Evolutionary conservation across 2,888 invertebrate genomes (phyloP).

Genomic region (Leptogaster cylindrica): DNA sequence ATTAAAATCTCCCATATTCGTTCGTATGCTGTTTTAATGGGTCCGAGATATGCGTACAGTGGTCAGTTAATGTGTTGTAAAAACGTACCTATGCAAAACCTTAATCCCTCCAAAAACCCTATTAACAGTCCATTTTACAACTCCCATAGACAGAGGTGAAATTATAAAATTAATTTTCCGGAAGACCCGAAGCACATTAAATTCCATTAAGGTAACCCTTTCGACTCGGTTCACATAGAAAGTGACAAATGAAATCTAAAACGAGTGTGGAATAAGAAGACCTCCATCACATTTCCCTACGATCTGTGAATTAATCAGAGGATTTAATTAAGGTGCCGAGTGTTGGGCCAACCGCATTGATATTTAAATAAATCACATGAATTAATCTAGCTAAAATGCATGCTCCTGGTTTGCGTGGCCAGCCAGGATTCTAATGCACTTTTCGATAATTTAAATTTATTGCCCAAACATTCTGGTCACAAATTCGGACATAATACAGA

Average conservation of each 20-base stretch:
- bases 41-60: conserved; percentile 17
- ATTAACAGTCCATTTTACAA: conserved; percentile 38
- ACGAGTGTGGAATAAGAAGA: conserved; percentile 13
- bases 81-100: conserved; percentile 30
- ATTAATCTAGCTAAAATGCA: no score
- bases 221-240: conserved; percentile 3
- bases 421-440: not conserved
- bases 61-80: conserved; percentile 43
- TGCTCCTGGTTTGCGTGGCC: not conserved
- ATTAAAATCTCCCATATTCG: conserved; percentile 28
- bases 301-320: conserved; percentile 31
- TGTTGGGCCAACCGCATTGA: no score
- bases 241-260: conserved; percentile 29
- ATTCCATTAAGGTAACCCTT: conserved; percentile 40
- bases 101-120: conserved; percentile 27
- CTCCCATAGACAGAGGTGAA: conserved; percentile 33
- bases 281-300: conserved; percentile 18
- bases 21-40: conserved; percentile 16
- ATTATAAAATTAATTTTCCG: conserved; percentile 43
- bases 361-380: no score
- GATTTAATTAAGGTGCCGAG: conserved; percentile 32
- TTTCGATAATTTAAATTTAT: conserved; percentile 24
- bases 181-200: conserved; percentile 38
- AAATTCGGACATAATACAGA: not conserved
- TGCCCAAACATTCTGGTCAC: not conserved